A percentile compares a stretch with the other conserved stretches of the same genome.
phyloP scores from a whole-genome alignment of 2,888 invertebrate species.

The Minunthozetes semirufus region DNA sequence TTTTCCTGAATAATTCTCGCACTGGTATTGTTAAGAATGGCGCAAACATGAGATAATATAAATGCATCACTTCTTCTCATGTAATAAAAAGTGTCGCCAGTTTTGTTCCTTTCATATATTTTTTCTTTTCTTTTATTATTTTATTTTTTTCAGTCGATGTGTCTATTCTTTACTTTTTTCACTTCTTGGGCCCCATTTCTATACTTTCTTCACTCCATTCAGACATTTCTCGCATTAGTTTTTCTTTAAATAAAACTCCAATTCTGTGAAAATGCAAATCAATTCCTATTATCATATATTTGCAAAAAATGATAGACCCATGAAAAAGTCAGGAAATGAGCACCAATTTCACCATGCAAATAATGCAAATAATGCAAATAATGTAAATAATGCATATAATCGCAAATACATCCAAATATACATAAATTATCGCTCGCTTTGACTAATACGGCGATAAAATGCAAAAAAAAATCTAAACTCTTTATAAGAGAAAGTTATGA shows the following conservation, averaged over 20 bases:
- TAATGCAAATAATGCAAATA: no score
- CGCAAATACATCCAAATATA: no score
- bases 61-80: slow-evolving; percentile 27
- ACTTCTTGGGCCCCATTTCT: not conserved
- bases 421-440: no score
- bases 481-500: no score
- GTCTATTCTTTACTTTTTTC: not conserved
- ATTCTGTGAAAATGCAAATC: slow-evolving; percentile 26
- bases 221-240: not conserved
- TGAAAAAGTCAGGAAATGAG: slow-evolving; percentile 1
- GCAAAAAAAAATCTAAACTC: no score
- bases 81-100: slow-evolving; percentile 22
- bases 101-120: slow-evolving; percentile 1
- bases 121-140: not conserved
- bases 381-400: no score
- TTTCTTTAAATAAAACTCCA: slow-evolving; percentile 1
- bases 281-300: slow-evolving; percentile 23
- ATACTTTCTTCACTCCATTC: slow-evolving; percentile 18
- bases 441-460: no score
- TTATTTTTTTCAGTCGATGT: not conserved
- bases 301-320: not conserved
- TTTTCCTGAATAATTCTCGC: slow-evolving; percentile 14
- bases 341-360: not conserved
- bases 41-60: slow-evolving; percentile 30
- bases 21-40: slow-evolving; percentile 19